Evolutionary conservation across 1,140 invertebrate genomes (phyloP), one percentile per base, ranked within the genome.

Genomic region (Ruditapes philippinarum): DNA sequence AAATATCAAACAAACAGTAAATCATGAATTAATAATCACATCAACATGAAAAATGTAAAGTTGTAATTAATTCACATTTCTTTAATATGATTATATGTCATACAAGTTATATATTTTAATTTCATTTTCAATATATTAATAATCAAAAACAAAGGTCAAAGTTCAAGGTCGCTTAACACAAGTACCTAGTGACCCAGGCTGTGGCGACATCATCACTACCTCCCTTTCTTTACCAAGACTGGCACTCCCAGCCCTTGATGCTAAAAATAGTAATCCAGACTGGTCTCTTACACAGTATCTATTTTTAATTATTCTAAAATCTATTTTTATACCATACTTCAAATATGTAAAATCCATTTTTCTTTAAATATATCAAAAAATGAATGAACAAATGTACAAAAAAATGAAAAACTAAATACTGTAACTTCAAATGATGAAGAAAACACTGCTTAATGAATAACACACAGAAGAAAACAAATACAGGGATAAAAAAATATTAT

Each of bases 101-200:
- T 62, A 62, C 19, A 54, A 54, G 22, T 19, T 19, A n/a, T 54
- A 11, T 4, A 14, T 38, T 45, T 40, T 7, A 11, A 40, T 3
- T 73, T 38, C 1, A 73, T 73, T 73, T 38, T 73, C 5, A 19
- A 40, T 38, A 40, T 7, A 45, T 31, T 31, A 28, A 68, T 22
- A 68, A 40, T 68, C 12, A 38, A 40, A 73, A 40, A 73, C 22
- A 38, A 5, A 45, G 40, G 57, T 62, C 57, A 70, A 38, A 42
- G 65, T 84, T 51, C 38, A 85, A 85, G 42, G 57, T 45, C 38
- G 31, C 51, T 45, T 25, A 4, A 14, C 54, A 65, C 4, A 17
- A 17, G 40, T 76, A 87, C 84, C 84, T 87, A 42, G 84, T 38
- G 70, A 76, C 84, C 84, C 84, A 31, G 84, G 84, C 31, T 36